Percentiles rank a stretch among this genome's conserved stretches.
Evolutionary conservation across 2,113 vertebrate genomes (phyloP).

Genomic region (Heterotis niloticus): DNA sequence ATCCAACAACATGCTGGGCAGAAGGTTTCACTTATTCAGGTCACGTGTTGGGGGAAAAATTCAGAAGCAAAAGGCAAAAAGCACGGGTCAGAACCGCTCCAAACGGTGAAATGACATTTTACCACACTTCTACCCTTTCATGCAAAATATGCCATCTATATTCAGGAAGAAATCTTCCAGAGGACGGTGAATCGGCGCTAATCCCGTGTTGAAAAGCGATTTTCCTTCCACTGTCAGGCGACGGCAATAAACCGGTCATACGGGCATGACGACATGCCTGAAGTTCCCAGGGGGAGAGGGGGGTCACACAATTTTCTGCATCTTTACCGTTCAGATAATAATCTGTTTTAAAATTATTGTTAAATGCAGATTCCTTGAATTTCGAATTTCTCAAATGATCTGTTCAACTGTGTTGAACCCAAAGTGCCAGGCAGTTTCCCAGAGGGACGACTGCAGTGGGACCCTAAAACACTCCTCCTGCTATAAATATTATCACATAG

Average conservation of each 20-base stretch:
- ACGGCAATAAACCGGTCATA: slow-evolving; percentile 24
- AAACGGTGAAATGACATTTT: slow-evolving; percentile 1
- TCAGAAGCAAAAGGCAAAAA: background rate
- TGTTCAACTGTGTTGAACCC: no score
- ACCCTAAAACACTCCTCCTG: no score
- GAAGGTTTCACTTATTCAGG: background rate
- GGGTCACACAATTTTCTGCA: no score
- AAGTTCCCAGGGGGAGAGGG: no score
- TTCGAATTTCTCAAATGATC: no score
- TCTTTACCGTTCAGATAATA: no score
- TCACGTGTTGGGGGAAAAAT: background rate
- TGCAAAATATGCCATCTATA: slow-evolving; percentile 25
- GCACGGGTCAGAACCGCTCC: background rate
- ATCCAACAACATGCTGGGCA: background rate
- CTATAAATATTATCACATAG: no score
- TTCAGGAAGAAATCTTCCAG: slow-evolving; percentile 21
- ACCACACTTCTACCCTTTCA: slow-evolving; percentile 3
- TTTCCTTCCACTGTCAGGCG: slow-evolving; percentile 12
- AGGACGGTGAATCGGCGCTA: slow-evolving; percentile 14
- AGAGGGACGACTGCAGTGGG: no score
- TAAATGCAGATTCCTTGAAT: no score
- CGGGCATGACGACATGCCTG: background rate
- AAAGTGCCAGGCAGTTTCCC: no score
- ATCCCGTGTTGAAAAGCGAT: slow-evolving; percentile 24
- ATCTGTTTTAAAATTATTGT: no score